These are phyloP conservation scores for Epizoanthus stellaris DNA, from an alignment of 92 coral and sea anemone species.

Conservation along the genomic window DNA sequence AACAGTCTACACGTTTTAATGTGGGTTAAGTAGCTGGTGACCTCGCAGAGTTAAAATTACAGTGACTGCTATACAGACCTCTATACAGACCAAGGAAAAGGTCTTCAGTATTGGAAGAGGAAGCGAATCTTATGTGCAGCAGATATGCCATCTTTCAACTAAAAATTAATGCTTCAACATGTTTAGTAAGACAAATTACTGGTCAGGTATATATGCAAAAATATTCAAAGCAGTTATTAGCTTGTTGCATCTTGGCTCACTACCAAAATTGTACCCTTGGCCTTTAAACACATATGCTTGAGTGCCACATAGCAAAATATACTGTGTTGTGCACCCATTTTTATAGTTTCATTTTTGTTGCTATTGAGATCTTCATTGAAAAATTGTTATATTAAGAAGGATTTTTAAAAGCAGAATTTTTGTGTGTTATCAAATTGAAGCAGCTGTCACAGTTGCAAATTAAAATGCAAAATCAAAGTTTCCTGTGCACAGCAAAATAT, in stretches of 20 bases:
- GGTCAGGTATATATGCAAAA: constrained; percentile 42
- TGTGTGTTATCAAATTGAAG: constrained; percentile 34
- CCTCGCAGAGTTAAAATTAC: neutral
- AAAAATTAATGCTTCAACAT: neutral
- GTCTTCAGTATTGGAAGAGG: no score
- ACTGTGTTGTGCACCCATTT: neutral
- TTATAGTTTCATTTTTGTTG: neutral
- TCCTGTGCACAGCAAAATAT: constrained; percentile 33
- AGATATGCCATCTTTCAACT: no score
- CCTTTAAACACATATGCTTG: no score
- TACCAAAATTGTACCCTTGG: neutral
- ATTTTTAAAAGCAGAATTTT: neutral
- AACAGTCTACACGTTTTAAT: neutral
- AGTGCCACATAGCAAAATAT: no score
- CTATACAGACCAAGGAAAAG: no score
- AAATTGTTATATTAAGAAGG: neutral
- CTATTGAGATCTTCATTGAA: neutral
- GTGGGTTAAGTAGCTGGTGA: constrained; percentile 1
- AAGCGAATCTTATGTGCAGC: no score
- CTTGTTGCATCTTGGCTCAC: constrained; percentile 13
- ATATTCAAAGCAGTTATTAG: constrained; percentile 30
- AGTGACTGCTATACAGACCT: neutral
- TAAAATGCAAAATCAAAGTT: constrained; percentile 40
- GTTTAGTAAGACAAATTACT: constrained; percentile 7
- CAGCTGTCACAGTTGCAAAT: constrained; percentile 37